Conservation (phyloP, 2,888 invertebrate genomes). For the Blastobasis adustella region DNA sequence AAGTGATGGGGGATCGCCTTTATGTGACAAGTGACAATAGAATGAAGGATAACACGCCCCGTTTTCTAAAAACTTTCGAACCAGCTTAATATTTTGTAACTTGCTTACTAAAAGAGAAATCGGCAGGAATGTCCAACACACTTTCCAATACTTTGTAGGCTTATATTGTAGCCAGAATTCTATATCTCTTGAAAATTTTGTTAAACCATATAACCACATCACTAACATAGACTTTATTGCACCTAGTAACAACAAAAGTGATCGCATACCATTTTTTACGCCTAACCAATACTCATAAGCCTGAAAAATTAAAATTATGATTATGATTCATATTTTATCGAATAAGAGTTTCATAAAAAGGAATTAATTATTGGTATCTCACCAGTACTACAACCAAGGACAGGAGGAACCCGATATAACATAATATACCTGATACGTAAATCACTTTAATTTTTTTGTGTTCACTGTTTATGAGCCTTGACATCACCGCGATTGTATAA, state of each 20-base stretch:
- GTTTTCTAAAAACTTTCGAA: too few relatives aligned
- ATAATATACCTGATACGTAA: slow-evolving; percentile 47
- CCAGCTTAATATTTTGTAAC: too few relatives aligned
- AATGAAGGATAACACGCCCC: too few relatives aligned
- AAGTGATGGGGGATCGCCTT: too few relatives aligned
- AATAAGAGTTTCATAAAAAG: slow-evolving; percentile 24
- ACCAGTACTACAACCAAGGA: slow-evolving; percentile 33
- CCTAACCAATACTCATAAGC: slow-evolving; percentile 19
- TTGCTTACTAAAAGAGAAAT: slow-evolving; percentile 37
- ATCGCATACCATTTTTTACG: slow-evolving; percentile 24
- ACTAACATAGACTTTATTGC: slow-evolving; percentile 38
- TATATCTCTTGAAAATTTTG: slow-evolving; percentile 46
- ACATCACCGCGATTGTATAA: slow-evolving; percentile 36
- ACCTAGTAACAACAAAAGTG: slow-evolving; percentile 34
- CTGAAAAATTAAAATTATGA: slow-evolving; percentile 21
- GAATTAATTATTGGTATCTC: slow-evolving; percentile 36
- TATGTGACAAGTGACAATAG: too few relatives aligned
- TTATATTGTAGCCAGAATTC: slow-evolving; percentile 56
- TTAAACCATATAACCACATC: slow-evolving; percentile 54
- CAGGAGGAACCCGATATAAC: slow-evolving; percentile 38
- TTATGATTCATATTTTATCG: slow-evolving; percentile 10
- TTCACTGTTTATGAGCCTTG: slow-evolving; percentile 43
- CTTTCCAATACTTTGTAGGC: slow-evolving; percentile 49
- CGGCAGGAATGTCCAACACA: slow-evolving; percentile 41
- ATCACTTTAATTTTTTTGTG: slow-evolving; percentile 42